These are phyloP conservation scores for Blomia tropicalis DNA, from an alignment of 2,888 invertebrate genomes.

Conservation along the genomic window DNA sequence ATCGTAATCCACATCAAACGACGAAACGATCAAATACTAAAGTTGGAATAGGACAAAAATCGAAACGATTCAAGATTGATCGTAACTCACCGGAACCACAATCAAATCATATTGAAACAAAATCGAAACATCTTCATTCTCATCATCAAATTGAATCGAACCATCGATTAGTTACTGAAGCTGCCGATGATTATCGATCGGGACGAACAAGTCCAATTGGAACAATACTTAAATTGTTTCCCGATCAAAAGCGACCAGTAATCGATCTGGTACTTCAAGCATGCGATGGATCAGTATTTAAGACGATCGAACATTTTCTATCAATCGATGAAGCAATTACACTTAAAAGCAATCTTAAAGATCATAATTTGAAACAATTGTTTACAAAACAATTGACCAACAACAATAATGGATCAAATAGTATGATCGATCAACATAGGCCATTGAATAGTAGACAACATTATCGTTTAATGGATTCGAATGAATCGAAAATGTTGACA, in stretches of 20 bases:
- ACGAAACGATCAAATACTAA: background rate
- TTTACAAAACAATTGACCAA: background rate
- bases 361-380: slow-evolving; percentile 3
- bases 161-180: background rate
- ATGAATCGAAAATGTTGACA: background rate
- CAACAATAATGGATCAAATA: background rate
- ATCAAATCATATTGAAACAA: background rate
- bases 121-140: background rate
- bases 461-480: too few species aligned
- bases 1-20: background rate
- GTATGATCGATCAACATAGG: background rate
- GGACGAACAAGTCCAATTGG: slow-evolving; percentile 40
- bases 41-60: background rate
- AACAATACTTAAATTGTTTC: slow-evolving; percentile 71
- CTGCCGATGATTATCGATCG: slow-evolving; percentile 29
- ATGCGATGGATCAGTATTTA: slow-evolving; percentile 75
- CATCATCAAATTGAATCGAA: background rate
- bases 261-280: slow-evolving; percentile 76
- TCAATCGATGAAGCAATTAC: slow-evolving; percentile 29
- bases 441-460: background rate
- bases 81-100: background rate
- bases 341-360: background rate
- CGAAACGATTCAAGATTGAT: background rate
- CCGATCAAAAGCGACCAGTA: slow-evolving; percentile 62
- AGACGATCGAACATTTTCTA: slow-evolving; percentile 69